phyloP scores from a whole-genome alignment of 2,888 invertebrate species.

The Ypsolopha scabrella region DNA sequence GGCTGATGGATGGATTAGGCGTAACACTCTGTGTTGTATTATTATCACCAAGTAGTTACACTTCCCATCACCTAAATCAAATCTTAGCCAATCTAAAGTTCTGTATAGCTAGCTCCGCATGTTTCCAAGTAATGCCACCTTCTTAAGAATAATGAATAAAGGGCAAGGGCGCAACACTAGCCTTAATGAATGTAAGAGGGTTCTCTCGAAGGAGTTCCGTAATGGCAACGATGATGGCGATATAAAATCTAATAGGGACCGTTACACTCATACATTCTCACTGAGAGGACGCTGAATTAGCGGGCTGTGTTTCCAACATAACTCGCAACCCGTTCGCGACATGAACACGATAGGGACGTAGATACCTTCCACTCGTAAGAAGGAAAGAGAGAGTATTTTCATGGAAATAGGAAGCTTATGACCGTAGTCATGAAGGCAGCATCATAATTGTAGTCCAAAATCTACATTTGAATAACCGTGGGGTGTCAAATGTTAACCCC shows the following conservation, averaged over 20 bases:
- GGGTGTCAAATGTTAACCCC: not conserved
- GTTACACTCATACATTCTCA: slow-evolving; percentile 31
- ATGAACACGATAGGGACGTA: not conserved
- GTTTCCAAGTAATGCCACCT: slow-evolving; percentile 43
- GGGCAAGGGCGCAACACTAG: slow-evolving; percentile 31
- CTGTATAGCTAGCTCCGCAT: no score
- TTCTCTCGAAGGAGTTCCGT: slow-evolving; percentile 41
- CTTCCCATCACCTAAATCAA: no score
- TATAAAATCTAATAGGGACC: slow-evolving; percentile 58
- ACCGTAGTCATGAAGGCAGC: not conserved
- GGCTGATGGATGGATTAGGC: no score
- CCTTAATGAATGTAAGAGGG: slow-evolving; percentile 47
- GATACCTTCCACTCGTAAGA: not conserved
- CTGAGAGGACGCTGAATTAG: slow-evolving; percentile 19
- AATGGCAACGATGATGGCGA: slow-evolving; percentile 45
- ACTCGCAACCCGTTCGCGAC: not conserved
- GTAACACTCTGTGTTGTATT: no score
- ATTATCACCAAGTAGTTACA: no score
- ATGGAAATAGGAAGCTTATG: not conserved
- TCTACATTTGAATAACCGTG: not conserved
- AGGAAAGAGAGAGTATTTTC: not conserved
- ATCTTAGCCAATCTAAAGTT: no score
- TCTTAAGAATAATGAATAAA: slow-evolving; percentile 53
- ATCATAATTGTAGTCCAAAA: not conserved
- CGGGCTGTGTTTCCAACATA: slow-evolving; percentile 12